These are phyloP conservation scores for Sebastes miniatus DNA, from an alignment of 2,797 vertebrate genomes.

Conservation along the genomic window DNA sequence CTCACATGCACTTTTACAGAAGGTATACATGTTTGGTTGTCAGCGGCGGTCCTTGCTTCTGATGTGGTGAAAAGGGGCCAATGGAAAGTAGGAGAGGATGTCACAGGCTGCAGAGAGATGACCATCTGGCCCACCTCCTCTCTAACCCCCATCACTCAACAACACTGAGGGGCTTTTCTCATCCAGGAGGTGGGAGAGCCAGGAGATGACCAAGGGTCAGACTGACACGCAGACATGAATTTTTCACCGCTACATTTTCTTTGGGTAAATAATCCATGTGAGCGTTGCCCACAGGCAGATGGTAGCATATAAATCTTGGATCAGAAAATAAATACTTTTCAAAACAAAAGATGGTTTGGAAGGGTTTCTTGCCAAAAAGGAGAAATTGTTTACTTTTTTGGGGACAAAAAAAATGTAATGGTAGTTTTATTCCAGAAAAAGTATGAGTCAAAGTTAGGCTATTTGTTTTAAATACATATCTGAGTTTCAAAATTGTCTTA, in stretches of 20 bases:
- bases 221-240: conserved; percentile 73
- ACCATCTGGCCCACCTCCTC: conserved; percentile 51
- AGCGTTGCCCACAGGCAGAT: conserved; percentile 66
- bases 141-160: conserved; percentile 74
- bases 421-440: conserved; percentile 6
- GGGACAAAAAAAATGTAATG: neutral
- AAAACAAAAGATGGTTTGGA: conserved; percentile 35
- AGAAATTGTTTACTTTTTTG: conserved; percentile 17
- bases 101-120: conserved; percentile 57
- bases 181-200: conserved; percentile 59
- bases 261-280: conserved; percentile 78
- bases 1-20: neutral
- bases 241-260: conserved; percentile 80
- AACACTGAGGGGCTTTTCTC: conserved; percentile 71
- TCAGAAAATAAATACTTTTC: conserved; percentile 75
- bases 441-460: neutral
- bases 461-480: neutral
- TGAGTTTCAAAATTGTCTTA: neutral
- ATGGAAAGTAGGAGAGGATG: conserved; percentile 52
- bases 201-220: conserved; percentile 75
- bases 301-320: conserved; percentile 75
- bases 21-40: conserved; percentile 1
- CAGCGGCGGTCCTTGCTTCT: conserved; percentile 32
- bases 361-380: conserved; percentile 12
- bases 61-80: conserved; percentile 50